Percentiles rank a stretch among this genome's conserved stretches.
phyloP scores from a whole-genome alignment of 1,140 invertebrate genomes.

The Heliconius melpomene region DNA sequence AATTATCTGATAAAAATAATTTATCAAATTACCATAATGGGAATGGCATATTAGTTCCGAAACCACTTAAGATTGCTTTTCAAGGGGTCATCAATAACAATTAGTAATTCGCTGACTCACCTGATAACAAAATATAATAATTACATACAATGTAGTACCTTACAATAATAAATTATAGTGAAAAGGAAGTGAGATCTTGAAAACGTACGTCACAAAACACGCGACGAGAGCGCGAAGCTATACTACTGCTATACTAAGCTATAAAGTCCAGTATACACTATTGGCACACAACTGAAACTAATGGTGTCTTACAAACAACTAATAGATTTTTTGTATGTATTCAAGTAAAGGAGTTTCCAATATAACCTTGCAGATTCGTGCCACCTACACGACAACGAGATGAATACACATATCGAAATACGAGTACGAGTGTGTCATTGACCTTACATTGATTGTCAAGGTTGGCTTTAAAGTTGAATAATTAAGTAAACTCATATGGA shows the following conservation, averaged over 20 bases:
- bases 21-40: neutral
- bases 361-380: slow-evolving; percentile 59
- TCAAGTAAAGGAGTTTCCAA: slow-evolving; percentile 41
- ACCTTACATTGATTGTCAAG: slow-evolving; percentile 46
- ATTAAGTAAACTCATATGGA: slow-evolving; percentile 11
- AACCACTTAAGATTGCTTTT: neutral
- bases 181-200: neutral
- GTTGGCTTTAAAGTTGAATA: slow-evolving; percentile 21
- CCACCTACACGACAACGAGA: slow-evolving; percentile 61
- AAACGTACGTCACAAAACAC: neutral
- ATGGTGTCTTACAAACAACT: slow-evolving; percentile 31
- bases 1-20: neutral
- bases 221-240: neutral
- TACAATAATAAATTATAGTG: neutral
- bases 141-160: neutral
- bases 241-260: neutral
- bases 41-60: neutral
- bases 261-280: neutral
- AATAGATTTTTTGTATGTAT: slow-evolving; percentile 31
- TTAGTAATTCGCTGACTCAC: neutral
- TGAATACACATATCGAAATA: slow-evolving; percentile 51
- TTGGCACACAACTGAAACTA: slow-evolving; percentile 37
- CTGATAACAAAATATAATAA: slow-evolving; percentile 1
- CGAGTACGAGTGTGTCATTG: slow-evolving; percentile 51
- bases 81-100: neutral